Percentiles rank a stretch among this genome's conserved stretches.
phyloP scores from a whole-genome alignment of 2,888 invertebrate genomes.

The Thymelicus lineola region DNA sequence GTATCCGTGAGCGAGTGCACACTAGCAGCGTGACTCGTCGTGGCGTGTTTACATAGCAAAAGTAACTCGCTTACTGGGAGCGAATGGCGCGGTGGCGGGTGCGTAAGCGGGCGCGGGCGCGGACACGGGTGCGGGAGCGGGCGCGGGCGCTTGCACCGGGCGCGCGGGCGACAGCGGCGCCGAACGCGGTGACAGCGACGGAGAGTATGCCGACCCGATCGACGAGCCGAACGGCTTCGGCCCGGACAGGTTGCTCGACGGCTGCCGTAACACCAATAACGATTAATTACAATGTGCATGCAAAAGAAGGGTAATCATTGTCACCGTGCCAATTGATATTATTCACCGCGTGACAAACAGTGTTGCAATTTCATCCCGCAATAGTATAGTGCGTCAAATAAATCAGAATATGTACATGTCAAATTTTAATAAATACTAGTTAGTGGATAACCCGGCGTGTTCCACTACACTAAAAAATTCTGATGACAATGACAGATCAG shows the following conservation, averaged over 20 bases:
- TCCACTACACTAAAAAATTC: no score
- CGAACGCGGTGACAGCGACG: conserved; percentile 78
- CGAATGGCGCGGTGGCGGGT: conserved; percentile 59
- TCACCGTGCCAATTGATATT: conserved; percentile 27
- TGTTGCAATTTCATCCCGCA: not conserved
- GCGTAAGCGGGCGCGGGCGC: conserved; percentile 48
- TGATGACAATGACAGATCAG: no score
- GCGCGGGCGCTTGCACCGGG: conserved; percentile 57
- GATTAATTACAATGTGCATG: not conserved
- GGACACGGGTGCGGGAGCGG: conserved; percentile 49
- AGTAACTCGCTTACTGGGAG: conserved; percentile 83
- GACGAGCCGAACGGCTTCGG: conserved; percentile 87
- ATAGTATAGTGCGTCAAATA: not conserved
- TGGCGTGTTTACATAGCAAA: conserved; percentile 67
- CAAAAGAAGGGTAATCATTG: conserved; percentile 1
- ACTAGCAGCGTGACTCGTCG: not conserved
- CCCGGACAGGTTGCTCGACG: conserved; percentile 82
- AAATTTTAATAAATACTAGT: no score
- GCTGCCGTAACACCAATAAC: conserved; percentile 54
- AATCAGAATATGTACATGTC: no score
- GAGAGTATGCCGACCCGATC: conserved; percentile 81
- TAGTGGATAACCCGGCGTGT: no score
- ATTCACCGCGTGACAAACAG: not conserved
- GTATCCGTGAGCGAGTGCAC: conserved; percentile 3
- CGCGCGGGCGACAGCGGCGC: conserved; percentile 82